Base-by-base conservation (phyloP, 2,797 vertebrate species). In the Lepidocolaptes lacrymiger region DNA sequence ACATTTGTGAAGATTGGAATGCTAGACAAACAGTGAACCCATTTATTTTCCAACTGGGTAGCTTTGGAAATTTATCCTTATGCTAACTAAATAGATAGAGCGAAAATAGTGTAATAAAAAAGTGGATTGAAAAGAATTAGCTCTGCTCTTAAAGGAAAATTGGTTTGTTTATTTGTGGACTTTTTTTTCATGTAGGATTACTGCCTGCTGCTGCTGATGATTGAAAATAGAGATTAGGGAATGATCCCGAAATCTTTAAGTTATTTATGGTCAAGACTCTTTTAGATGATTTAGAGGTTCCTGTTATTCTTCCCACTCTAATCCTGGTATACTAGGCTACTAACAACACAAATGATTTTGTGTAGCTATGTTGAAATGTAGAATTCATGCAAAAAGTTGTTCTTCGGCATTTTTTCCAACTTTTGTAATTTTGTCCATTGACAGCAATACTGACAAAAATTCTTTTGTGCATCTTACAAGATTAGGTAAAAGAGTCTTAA, bases 51-150 rank as follows among this genome's bases (percentile, higher is more conserved):
- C 97, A 98, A 98, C 97, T 92, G 97, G 97, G 97, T 97, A 98
- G 97, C 97, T 98, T 96, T 98, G 97, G 97, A 98, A 98, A 98
- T 98, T 97, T 98, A 98, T 98, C 98, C 97, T 98, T 98, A 97
- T 95, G 96, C 96, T 96, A 94, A 94, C 96, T 98, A 98, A 98
- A 97, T 94, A 98, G 98, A 98, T 97, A 97, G 97, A 97, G 93
- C 87, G 95, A 95, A 97, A 98, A 98, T 95, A 97, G 97, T 97
- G 96, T 97, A 98, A 98, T 98, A 98, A 98, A 98, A 98, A 97
- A 97, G 96, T 97, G 97, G 97, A 98, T 98, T 97, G 98, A 97
- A 98, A 98, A 97, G 98, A 98, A 98, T 98, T 98, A 98, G 97
- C 96, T 98, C 95, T 97, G 97, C 97, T 98, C 96, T 98, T 98